phyloP scores from a whole-genome alignment of 2,113 vertebrate species.

The Himantopus leucocephalus region DNA sequence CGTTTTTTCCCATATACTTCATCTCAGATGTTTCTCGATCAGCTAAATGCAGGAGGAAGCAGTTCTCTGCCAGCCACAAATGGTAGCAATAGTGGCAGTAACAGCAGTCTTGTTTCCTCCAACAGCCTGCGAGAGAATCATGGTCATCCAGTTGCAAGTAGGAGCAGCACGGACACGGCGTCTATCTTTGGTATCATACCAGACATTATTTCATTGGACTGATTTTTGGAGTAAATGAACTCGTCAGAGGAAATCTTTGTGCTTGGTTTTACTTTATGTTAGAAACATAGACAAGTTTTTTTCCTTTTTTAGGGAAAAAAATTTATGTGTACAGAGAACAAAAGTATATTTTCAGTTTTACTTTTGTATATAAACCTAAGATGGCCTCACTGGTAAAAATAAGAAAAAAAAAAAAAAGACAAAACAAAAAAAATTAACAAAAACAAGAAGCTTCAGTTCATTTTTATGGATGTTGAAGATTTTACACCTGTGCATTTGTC shows the following conservation, averaged over 20 bases:
- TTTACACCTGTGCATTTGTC: conserved; percentile 84
- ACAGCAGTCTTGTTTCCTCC: conserved; percentile 92
- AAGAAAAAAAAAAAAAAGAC: neutral
- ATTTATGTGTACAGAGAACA: conserved; percentile 97
- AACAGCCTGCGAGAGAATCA: conserved; percentile 88
- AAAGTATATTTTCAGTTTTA: conserved; percentile 99
- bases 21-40: conserved; percentile 95
- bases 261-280: conserved; percentile 75
- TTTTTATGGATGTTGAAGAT: conserved; percentile 93
- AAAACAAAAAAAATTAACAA: conserved; percentile 33
- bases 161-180: conserved; percentile 83
- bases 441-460: conserved; percentile 84
- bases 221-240: conserved; percentile 61
- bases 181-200: conserved; percentile 94
- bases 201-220: conserved; percentile 97
- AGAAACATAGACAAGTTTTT: conserved; percentile 71
- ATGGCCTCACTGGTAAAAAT: conserved; percentile 86
- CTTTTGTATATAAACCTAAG: conserved; percentile 99
- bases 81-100: conserved; percentile 88
- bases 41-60: conserved; percentile 82
- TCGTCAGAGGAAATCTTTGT: conserved; percentile 67
- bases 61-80: conserved; percentile 80
- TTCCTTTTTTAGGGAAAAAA: conserved; percentile 75
- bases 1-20: conserved; percentile 94
- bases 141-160: conserved; percentile 74